Base-by-base conservation (phyloP, 2,113 vertebrate species). In the Rhinopomastus cyanomelas region DNA sequence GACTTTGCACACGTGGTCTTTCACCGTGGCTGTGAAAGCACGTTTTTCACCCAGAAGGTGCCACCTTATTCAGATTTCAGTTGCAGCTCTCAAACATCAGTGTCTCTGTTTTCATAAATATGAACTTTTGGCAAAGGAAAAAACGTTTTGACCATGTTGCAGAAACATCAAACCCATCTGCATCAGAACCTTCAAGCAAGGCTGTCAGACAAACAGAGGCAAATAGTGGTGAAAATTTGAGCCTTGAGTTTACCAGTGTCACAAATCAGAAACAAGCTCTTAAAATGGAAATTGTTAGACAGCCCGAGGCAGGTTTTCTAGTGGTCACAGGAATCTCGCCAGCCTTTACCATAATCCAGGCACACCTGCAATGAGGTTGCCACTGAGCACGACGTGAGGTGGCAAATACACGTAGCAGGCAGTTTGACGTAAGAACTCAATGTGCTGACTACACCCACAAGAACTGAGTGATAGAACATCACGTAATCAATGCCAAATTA, bases 21-120 rank as follows among this genome's bases (percentile, higher is more conserved):
- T 39, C 0, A 0, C 32, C 32, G 11, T n/a, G 56, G 10, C 42
- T 79, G 29, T 8, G 1, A 81, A 72, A 57, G 27, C 16, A 67
- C 57, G 15, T 44, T 51, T 82, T n/a, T 44, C 32, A 11, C 46
- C 76, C 39, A 17, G 6, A 18, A 23, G 4, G 2, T 34, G 53
- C 32, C 19, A 26, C 25, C 39, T 73, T 32, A 62, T 8, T 36
- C 49, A 42, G 67, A 61, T 61, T 82, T 77, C 8, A 12, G 9
- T 64, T 92, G 34, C 56, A 65, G 8, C 53, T 75, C 26, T 65
- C 39, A 59, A 39, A 11, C 7, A 19, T 27, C 42, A 56, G 3
- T 0, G 0, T 23, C 30, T 68, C 6, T 78, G 5, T 53, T 53
- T 59, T 36, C 16, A 91, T 60, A 14, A 75, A 21, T 19, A 15